Evolutionary conservation across 2,113 vertebrate genomes (phyloP).

Genomic region (Callorhinus ursinus): DNA sequence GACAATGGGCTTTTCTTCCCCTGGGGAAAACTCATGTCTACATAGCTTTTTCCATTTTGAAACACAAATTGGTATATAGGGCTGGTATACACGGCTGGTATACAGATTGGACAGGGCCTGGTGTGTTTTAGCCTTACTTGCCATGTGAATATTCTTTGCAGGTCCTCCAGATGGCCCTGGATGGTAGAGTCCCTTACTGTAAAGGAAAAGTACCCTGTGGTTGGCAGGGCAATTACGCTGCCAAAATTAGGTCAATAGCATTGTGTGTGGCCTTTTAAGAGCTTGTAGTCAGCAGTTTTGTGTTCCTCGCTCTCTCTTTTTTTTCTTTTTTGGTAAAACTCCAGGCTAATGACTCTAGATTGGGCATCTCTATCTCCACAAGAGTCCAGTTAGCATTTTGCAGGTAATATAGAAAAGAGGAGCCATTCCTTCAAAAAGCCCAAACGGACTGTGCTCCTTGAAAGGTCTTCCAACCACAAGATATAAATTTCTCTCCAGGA

Average conservation of each 20-base stretch:
- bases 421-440: background rate
- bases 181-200: background rate
- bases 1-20: background rate
- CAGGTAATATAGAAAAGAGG: background rate
- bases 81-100: too few relatives aligned
- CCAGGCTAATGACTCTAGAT: background rate
- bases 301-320: background rate
- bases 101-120: background rate
- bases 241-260: background rate
- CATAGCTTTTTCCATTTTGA: background rate
- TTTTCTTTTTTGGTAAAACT: background rate
- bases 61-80: background rate
- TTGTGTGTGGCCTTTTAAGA: background rate
- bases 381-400: background rate
- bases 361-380: background rate
- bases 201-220: background rate
- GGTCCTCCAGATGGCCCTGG: background rate
- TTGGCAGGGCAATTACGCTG: background rate
- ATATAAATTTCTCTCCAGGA: background rate
- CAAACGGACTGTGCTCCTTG: background rate
- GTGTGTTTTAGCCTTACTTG: background rate
- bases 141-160: background rate
- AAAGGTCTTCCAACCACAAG: background rate
- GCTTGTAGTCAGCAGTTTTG: background rate
- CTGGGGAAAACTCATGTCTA: background rate